Evolutionary conservation across 2,888 invertebrate species (phyloP).

Genomic region (Neoaliturus tenellus): DNA sequence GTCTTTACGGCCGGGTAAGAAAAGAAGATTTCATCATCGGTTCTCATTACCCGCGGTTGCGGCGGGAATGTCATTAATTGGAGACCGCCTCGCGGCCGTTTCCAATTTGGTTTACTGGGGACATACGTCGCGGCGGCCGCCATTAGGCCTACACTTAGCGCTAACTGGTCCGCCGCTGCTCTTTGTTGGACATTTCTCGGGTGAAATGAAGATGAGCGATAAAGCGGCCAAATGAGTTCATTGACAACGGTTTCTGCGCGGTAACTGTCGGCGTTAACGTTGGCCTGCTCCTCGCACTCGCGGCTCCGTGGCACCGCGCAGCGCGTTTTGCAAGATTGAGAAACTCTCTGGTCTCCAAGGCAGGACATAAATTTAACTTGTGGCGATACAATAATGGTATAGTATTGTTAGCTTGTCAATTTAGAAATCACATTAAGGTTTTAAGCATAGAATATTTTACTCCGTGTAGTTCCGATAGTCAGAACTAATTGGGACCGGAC

Average conservation of each 20-base stretch:
- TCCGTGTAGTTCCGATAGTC: no score
- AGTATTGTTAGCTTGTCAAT: no score
- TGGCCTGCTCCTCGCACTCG: not conserved
- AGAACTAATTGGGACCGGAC: no score
- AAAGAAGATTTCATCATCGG: slow-evolving; percentile 20
- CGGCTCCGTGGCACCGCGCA: not conserved
- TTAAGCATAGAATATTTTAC: no score
- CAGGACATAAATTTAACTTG: no score
- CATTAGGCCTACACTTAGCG: slow-evolving; percentile 34
- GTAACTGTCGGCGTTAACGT: not conserved
- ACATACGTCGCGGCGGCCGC: slow-evolving; percentile 32
- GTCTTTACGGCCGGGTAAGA: not conserved
- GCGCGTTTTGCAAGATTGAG: no score
- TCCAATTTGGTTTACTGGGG: slow-evolving; percentile 40
- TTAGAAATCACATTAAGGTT: no score
- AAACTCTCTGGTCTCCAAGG: no score
- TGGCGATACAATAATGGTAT: no score
- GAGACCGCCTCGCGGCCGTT: not conserved
- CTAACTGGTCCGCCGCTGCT: slow-evolving; percentile 11
- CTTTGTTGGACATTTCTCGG: slow-evolving; percentile 33
- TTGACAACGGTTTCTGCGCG: slow-evolving; percentile 19
- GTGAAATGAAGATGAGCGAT: slow-evolving; percentile 41
- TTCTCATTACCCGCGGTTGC: slow-evolving; percentile 9
- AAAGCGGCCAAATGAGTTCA: slow-evolving; percentile 39
- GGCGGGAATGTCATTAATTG: slow-evolving; percentile 39